Percentiles rank a stretch among this genome's conserved stretches.
These are phyloP conservation scores for Yponomeuta evonymella DNA, from an alignment of 2,888 invertebrate genomes.

Conservation along the genomic window DNA sequence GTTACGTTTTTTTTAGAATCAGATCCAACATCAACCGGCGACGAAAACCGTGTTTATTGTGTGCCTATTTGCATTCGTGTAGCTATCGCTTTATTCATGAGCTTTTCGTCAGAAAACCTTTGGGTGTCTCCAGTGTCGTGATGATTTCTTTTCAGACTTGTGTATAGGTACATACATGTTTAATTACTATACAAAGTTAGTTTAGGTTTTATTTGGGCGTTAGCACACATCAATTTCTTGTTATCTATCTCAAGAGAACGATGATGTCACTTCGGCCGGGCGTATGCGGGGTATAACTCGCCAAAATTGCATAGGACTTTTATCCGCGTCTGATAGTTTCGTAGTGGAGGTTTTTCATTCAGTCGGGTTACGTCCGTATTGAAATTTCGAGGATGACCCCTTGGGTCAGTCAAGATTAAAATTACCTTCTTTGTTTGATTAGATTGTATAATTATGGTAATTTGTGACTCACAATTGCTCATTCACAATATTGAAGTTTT, in stretches of 20 bases:
- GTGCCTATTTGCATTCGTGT: constrained; percentile 11
- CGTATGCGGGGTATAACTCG: constrained; percentile 48
- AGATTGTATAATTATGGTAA: constrained; percentile 1
- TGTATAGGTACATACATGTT: background rate
- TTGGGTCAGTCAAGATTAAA: background rate
- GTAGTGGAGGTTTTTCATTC: background rate
- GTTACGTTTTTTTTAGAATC: constrained; percentile 12
- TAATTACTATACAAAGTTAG: background rate
- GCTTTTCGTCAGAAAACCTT: constrained; percentile 9
- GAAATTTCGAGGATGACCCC: constrained; percentile 6
- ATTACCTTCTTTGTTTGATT: background rate
- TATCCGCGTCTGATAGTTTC: background rate
- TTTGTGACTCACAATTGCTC: background rate
- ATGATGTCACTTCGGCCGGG: constrained; percentile 60
- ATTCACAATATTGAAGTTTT: background rate
- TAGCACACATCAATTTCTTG: constrained; percentile 52
- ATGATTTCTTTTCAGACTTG: background rate
- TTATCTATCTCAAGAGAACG: constrained; percentile 56
- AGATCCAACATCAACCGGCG: background rate
- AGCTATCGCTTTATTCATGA: background rate
- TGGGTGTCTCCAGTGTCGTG: constrained; percentile 2
- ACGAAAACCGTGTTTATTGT: constrained; percentile 8
- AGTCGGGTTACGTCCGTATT: constrained; percentile 4
- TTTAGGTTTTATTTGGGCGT: constrained; percentile 46
- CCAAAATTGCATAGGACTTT: constrained; percentile 27